These are phyloP conservation scores for Cosmia pyralina DNA, from an alignment of 2,888 invertebrate genomes.

Conservation along the genomic window DNA sequence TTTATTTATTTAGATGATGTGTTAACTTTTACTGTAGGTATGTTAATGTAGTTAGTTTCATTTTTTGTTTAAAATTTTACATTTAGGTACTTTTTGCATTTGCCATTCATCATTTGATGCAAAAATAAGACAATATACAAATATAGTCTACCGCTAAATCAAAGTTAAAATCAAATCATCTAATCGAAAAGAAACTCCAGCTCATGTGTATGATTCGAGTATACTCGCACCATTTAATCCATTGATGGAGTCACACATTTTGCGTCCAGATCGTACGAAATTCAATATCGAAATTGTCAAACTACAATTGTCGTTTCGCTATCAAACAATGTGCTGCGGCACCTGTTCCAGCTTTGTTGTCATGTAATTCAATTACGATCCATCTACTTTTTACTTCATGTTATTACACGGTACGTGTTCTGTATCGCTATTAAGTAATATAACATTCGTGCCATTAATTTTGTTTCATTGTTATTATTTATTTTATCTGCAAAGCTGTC, in stretches of 20 bases:
- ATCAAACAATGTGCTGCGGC: conserved; percentile 16
- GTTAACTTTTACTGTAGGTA: too few relatives aligned
- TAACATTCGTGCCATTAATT: conserved; percentile 23
- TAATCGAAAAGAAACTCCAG: neutral
- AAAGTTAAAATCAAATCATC: neutral
- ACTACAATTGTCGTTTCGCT: conserved; percentile 11
- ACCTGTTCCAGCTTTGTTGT: conserved; percentile 35
- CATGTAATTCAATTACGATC: conserved; percentile 43
- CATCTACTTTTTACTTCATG: conserved; percentile 11
- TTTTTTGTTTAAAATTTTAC: neutral
- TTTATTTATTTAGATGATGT: too few relatives aligned
- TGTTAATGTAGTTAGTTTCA: neutral
- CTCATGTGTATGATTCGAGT: neutral
- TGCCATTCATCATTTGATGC: neutral
- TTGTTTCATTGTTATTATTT: conserved; percentile 25
- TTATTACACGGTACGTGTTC: conserved; percentile 15
- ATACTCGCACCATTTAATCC: neutral
- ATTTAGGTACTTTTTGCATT: neutral
- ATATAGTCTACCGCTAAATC: neutral
- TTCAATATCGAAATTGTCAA: conserved; percentile 29
- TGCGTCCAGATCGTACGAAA: conserved; percentile 5
- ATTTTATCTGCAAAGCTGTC: conserved; percentile 36
- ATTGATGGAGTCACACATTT: neutral
- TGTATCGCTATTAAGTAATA: conserved; percentile 9
- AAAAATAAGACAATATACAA: neutral